Base-by-base conservation (phyloP, 2,888 invertebrate species). In the Petrolisthes manimaculis region DNA sequence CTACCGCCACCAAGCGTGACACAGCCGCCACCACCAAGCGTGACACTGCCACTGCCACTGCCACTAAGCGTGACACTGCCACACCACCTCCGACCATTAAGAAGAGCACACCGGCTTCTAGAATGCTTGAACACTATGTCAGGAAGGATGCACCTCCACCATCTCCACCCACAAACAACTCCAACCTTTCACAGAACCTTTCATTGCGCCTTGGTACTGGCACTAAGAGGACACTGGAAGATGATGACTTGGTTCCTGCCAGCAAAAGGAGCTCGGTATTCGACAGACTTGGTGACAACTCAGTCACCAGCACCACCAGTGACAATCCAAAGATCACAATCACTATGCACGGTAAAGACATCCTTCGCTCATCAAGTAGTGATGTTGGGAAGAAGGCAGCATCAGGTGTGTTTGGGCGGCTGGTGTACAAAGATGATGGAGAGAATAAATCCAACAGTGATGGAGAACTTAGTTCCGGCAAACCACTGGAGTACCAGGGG, bases 111-210 rank as follows among this genome's bases (percentile, higher is more conserved):
- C 89, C 91, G 56, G 91, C 89, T 24, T 81, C 91, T 3, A 81
- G 91, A 71, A 91, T 91, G 89, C 80, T 91, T 24, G 91, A 91
- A 51, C 91, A 91, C 54, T 91, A 91, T 85, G 91, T 91, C n/a
- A 81, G 91, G 5, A 91, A 91, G 83, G 91, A 91, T 53, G 71
- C 54, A 9, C 88, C 89, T 5, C 88, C 89, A 6, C 80, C 89
- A 0, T 78, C 90, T 9, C 85, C 88, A 18, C 82, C 89, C 61
- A 56, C 71, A 21, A 54, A 61, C 51, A 83, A 54, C 53, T 56
- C 90, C 9, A 83, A 55, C n/a, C 74, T 89, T 6, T 86, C 86
- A 3, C 89, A 83, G 71, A 79, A 56, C n/a, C 67, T 90, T 24
- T 89, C 90, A 61, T 84, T 85, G 12, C 82, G 90, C n/a, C 71